These are phyloP conservation scores for Nezara viridula DNA, from an alignment of 2,888 invertebrate species.

Conservation along the genomic window DNA sequence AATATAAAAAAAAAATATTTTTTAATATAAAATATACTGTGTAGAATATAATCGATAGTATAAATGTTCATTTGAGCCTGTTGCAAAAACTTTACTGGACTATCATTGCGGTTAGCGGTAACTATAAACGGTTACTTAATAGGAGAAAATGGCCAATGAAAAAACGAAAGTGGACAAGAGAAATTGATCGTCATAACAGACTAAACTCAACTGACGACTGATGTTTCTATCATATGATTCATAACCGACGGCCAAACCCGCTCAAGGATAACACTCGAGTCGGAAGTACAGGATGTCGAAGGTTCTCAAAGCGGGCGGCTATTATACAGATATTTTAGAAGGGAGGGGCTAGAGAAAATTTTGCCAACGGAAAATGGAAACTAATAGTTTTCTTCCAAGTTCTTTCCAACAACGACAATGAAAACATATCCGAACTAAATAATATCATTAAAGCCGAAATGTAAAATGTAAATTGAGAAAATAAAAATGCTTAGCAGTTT, in stretches of 20 bases:
- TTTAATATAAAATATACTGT: too few relatives aligned
- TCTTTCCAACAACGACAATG: background rate
- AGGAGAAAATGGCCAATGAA: background rate
- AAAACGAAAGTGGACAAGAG: constrained; percentile 4
- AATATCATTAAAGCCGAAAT: background rate
- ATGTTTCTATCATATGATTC: background rate
- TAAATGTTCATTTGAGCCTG: background rate
- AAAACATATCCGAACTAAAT: background rate
- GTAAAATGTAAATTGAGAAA: background rate
- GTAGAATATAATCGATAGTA: background rate
- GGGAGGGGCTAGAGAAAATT: background rate
- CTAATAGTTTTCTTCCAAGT: background rate
- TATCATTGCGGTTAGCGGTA: background rate
- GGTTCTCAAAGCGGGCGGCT: background rate
- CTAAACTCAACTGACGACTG: background rate
- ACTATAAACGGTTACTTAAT: background rate
- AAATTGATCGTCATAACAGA: background rate
- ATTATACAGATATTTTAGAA: background rate
- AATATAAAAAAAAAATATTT: background rate
- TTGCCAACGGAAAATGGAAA: background rate
- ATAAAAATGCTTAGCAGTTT: background rate
- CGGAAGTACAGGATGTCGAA: constrained; percentile 20
- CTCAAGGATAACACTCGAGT: background rate
- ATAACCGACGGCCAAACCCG: background rate
- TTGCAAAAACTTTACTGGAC: background rate